Base-by-base conservation (phyloP, 1,140 invertebrate species). In the Tetragnatha versicolor region DNA sequence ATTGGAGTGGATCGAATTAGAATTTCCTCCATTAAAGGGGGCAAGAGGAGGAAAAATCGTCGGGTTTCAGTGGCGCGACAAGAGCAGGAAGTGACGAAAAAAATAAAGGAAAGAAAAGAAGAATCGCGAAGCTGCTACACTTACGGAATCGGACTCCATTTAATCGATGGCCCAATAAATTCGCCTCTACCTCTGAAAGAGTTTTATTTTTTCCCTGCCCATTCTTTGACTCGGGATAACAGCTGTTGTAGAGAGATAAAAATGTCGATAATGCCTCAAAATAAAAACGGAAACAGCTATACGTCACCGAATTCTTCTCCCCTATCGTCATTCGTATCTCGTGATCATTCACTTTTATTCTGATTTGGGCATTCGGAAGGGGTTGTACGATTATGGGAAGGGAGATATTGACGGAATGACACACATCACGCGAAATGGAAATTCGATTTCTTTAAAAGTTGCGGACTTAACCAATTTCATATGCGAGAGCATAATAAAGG, bases 111-210 rank as follows among this genome's bases (percentile, higher is more conserved):
- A 22, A 20, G 20, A 51, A 20, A 39, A 22, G 42, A 45, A 12
- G 29, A 60, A 31, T 27, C 17, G 33, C 37, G 27, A 22, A 27
- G 33, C 37, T 22, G 33, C 25, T 39, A 63, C 42, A 63, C 60
- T 63, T 63, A 63, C 60, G 35, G 33, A 39, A 63, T 63, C 60
- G 60, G 37, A 39, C 33, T 63, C 60, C 60, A 63, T 63, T 63
- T 37, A 31, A 63, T 63, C 60, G 60, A 63, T 63, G 37, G 33
- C 35, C 14, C 29, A 37, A 63, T 63, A 63, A 63, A 63, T 63
- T 63, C 42, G 37, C 60, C 42, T 42, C 60, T 37, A 39, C 60
- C 60, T 39, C 42, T 63, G 25, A 63, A 25, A 25, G 14, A 17
- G 3, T 9, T 33, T 35, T 35, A 35, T 33, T 61, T 61, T 9